These are phyloP conservation scores for Leucophenga varia DNA, from an alignment of 1,140 invertebrate species.

Conservation along the genomic window DNA sequence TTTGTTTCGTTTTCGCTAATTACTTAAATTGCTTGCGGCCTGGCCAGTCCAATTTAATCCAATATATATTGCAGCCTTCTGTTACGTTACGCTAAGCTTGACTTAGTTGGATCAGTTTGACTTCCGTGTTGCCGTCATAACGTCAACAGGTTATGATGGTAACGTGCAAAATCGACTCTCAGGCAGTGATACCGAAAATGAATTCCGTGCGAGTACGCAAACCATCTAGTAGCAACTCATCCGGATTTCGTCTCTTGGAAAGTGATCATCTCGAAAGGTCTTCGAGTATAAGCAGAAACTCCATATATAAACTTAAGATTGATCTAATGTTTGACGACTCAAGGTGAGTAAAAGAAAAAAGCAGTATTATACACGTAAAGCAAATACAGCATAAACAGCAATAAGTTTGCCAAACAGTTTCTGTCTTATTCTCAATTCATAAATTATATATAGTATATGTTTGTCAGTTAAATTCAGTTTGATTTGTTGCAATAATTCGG, in stretches of 20 bases:
- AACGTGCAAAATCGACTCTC: slow-evolving; percentile 48
- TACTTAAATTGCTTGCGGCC: slow-evolving; percentile 33
- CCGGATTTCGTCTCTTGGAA: slow-evolving; percentile 57
- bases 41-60: no score
- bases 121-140: slow-evolving; percentile 12
- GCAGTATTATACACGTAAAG: no score
- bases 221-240: slow-evolving; percentile 40
- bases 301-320: slow-evolving; percentile 78
- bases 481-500: no score
- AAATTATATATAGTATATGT: no score
- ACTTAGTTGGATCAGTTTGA: no score
- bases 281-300: slow-evolving; percentile 64
- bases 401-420: no score
- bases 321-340: slow-evolving; percentile 80
- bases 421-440: no score
- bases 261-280: slow-evolving; percentile 57
- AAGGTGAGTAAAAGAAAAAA: slow-evolving; percentile 44
- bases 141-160: slow-evolving; percentile 37
- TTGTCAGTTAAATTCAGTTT: no score
- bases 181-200: slow-evolving; percentile 46
- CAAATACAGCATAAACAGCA: no score
- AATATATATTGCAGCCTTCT: no score
- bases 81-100: no score
- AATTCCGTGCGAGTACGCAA: slow-evolving; percentile 37
- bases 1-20: slow-evolving; percentile 49